Percentiles rank a stretch among this genome's conserved stretches.
Evolutionary conservation across 2,113 vertebrate genomes (phyloP).

Genomic region (Rhizomys pruinosus): DNA sequence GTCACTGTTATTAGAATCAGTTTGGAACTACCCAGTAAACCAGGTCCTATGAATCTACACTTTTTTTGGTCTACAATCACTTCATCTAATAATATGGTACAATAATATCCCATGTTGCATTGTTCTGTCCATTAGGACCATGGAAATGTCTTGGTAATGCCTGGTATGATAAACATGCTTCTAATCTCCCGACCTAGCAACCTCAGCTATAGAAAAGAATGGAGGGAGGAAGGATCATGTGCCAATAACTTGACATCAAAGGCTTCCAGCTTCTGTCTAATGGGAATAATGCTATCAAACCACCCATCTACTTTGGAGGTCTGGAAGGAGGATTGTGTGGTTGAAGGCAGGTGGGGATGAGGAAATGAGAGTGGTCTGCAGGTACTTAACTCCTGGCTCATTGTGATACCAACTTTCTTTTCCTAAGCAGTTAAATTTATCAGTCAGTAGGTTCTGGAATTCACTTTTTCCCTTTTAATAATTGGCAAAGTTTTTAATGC

Average conservation of each 20-base stretch:
- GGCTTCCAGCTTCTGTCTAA: background rate
- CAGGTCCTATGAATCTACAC: background rate
- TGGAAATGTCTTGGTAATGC: background rate
- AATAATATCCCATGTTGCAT: background rate
- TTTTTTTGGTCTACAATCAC: background rate
- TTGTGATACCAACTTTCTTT: background rate
- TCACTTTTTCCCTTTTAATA: background rate
- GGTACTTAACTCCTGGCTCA: background rate
- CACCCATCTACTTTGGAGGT: background rate
- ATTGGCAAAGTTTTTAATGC: background rate
- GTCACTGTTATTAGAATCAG: background rate
- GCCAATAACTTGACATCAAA: background rate
- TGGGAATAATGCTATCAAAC: background rate
- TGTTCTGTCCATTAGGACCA: background rate
- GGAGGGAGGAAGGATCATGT: background rate
- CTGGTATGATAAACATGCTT: background rate
- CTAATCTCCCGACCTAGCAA: background rate
- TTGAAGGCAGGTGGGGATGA: background rate
- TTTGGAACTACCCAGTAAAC: background rate
- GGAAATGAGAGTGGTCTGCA: background rate
- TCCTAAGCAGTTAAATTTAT: background rate
- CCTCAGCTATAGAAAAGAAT: background rate
- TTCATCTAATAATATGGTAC: background rate
- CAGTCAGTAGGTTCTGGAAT: slow-evolving; percentile 7
- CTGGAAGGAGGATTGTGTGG: background rate